phyloP scores from a whole-genome alignment of 2,888 invertebrate species.

The Pheosia gnoma region DNA sequence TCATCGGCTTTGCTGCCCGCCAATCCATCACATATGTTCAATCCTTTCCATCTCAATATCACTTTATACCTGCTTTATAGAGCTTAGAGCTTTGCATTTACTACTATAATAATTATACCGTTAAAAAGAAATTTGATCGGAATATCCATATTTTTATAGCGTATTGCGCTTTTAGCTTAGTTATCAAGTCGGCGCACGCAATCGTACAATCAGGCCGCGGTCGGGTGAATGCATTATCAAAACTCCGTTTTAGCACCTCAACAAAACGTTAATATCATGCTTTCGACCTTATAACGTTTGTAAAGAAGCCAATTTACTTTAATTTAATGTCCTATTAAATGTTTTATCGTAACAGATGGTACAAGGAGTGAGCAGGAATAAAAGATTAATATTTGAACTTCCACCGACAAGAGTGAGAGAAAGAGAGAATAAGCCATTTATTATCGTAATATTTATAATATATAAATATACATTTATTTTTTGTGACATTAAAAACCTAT shows the following conservation, averaged over 20 bases:
- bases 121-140: conserved; percentile 6
- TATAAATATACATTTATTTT: too few species aligned
- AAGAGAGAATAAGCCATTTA: too few species aligned
- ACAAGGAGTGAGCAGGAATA: too few species aligned
- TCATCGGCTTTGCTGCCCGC: too few species aligned
- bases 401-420: too few species aligned
- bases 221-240: conserved; percentile 69
- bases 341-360: neutral
- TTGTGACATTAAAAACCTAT: too few species aligned
- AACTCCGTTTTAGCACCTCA: conserved; percentile 71
- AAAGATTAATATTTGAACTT: too few species aligned
- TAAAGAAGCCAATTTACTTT: conserved; percentile 49
- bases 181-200: conserved; percentile 75
- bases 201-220: conserved; percentile 68
- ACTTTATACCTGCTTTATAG: too few species aligned
- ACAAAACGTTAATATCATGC: conserved; percentile 52
- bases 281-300: conserved; percentile 51
- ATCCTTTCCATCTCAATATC: too few species aligned
- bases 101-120: neutral
- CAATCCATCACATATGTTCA: too few species aligned
- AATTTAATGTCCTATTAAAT: conserved; percentile 35
- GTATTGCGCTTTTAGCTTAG: conserved; percentile 63
- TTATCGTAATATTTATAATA: too few species aligned
- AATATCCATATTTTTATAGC: conserved; percentile 55
- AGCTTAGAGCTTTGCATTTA: neutral